Evolutionary conservation across 2,888 invertebrate species (phyloP), one percentile per base, ranked within the genome.

Genomic region (Candidula unifasciata): DNA sequence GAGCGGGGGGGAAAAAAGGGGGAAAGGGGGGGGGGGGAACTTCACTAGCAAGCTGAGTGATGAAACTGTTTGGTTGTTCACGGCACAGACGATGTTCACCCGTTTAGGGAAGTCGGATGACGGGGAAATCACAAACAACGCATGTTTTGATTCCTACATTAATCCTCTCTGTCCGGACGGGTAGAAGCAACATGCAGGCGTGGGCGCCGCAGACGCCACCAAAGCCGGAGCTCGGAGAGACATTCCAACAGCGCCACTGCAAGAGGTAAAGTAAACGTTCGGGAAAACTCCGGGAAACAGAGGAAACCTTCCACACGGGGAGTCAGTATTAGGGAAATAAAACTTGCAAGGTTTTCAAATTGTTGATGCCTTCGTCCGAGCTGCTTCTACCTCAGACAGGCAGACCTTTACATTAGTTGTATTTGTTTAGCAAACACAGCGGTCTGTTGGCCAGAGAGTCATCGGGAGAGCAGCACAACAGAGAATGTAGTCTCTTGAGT

Each of bases 101-200:
- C 54, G 66, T 21, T 27, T 30, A 24, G 35, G 24, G 5, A 33
- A 37, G 37, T 37, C 37, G 74, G 16, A 37, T 21, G 74, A 37
- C 54, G 44, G 27, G 64, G 52, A 35, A 69, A 73, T 27, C 82
- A 74, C 82, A 74, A 82, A 82, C 82, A 73, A 69, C 33, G 8
- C 13, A 13, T 82, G 82, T 82, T 82, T 82, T 82, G 30, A 57
- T 74, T 82, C 74, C 82, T 44, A 74, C 82, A 60, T 37, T 64
- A 64, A 82, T 74, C 82, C 82, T 24, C 74, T 6, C 33, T 69
- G 80, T 71, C n/a, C 80, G 57, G 13, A 33, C 33, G 57, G 35
- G 33, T 71, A 82, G 74, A 82, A 77, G 68, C 82, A 82, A 82
- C 82, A 76, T 66, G 2, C 64, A 44, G 77, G 77, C 76, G 77